Base-by-base conservation (phyloP, 2,797 vertebrate species). In the Falco columbarius region DNA sequence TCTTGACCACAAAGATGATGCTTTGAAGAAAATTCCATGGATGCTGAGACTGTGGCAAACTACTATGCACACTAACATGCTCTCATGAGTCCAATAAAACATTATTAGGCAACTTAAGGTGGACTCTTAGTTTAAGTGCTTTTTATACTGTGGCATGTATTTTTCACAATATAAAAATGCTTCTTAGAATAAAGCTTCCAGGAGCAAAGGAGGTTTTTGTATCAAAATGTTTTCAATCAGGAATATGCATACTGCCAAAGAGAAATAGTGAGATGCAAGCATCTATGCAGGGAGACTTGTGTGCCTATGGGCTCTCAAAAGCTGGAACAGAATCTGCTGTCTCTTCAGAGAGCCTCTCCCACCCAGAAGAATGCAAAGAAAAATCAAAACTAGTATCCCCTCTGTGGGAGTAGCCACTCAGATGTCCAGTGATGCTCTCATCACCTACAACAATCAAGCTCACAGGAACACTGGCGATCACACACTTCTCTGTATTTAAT, bases 391-490 rank as follows among this genome's bases (percentile, higher is more conserved):
- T 76, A 51, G 26, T 36, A 65, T 27, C 13, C n/a, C 9, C 6
- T 86, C 42, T 40, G 66, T 70, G 80, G 73, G 76, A 95, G 66
- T 62, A 89, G 55, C 34, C 68, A 47, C 65, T 94, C 55, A 77
- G 58, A 61, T 77, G 76, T 77, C 66, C 62, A 83, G 80, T 90
- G 86, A 93, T 23, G 44, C 81, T 89, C 38, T 34, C n/a, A 71
- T 62, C 90, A 68, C 76, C 58, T 91, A 56, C 52, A 93, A 86
- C 91, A 62, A 86, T 82, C 82, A 91, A 88, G 68, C 49, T 86
- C 72, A 58, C 32, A 83, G 84, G 81, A 96, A 81, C 58, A 80
- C 1, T 96, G 93, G 87, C 56, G 95, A 89, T 32, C 44, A 91
- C 86, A 75, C 14, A 27, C 58, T 89, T 89, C n/a, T 79, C 52